Evolutionary conservation across 2,113 vertebrate species (phyloP), one percentile per base, ranked within the genome.

Genomic region (Dicaeum eximium): DNA sequence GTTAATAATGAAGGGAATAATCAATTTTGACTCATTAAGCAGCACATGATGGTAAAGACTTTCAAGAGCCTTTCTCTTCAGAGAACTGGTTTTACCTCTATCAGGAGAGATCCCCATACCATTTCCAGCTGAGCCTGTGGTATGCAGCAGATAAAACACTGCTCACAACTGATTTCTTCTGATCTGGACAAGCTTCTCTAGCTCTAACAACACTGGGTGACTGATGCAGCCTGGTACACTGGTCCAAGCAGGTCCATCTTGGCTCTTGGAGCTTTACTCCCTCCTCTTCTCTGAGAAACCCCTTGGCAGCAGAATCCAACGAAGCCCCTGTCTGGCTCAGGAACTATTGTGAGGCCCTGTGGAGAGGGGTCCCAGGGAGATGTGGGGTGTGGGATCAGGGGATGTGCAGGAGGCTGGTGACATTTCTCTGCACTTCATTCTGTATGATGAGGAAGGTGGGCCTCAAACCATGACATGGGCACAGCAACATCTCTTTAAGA

Each of bases 291-390:
- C 45, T 0, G 1, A 70, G 86, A 81, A 71, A 61, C 31, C 0
- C 2, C 13, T 30, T 0, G 0, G 11, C 44, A 48, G n/a, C 37
- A 45, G 45, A 53, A 13, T 20, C 48, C 18, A 60, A 4, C 1
- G 35, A 45, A 2, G 7, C 10, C 16, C 37, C 45, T 28, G 44
- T 23, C 37, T 25, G 45, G 13, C 21, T 57, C 23, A 22, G 42
- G 42, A 54, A 7, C 37, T 35, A 27, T 2, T 0, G 1, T 11
- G 54, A 58, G 24, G 35, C 7, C 20, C 10, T 60, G 48, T n/a
- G 58, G 44, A 87, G 45, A 57, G 22, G 13, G 20, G 15, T 45
- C 11, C 40, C 11, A 45, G 48, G 45, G 56, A 87, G 30, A 74
- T 44, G 69, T 57, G 37, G 61, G 12, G 48, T 48, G 9, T 42